Percentiles rank a stretch among this genome's conserved stretches.
These are phyloP conservation scores for Luffia ferchaultella DNA, from an alignment of 2,888 invertebrate genomes.

Conservation along the genomic window DNA sequence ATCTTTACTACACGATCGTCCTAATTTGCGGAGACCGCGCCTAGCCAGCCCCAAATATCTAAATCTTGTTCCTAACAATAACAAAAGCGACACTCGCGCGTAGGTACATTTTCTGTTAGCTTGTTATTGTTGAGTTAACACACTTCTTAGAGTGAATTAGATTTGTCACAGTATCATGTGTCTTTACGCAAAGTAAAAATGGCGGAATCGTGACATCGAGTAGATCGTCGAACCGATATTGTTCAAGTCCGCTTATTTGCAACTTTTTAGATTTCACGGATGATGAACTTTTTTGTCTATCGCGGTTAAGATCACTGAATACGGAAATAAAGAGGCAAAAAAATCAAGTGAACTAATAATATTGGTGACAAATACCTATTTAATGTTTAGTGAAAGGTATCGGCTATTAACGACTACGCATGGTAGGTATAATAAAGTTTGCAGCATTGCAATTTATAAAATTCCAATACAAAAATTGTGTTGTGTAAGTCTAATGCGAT, in stretches of 20 bases:
- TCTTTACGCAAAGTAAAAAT: neutral
- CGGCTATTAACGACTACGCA: no score
- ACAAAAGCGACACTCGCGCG: no score
- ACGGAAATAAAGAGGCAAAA: slow-evolving; percentile 1
- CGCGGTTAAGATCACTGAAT: neutral
- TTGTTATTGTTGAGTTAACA: no score
- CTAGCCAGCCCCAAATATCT: no score
- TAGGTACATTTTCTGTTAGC: no score
- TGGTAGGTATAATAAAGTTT: no score
- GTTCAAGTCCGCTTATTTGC: neutral
- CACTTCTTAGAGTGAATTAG: no score
- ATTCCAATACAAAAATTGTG: no score
- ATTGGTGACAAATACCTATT: neutral
- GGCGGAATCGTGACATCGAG: neutral
- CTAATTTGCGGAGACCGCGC: neutral
- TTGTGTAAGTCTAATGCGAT: no score
- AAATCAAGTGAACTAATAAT: neutral
- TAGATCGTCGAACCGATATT: neutral
- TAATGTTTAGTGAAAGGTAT: neutral
- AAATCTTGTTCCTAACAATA: no score
- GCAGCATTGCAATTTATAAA: no score
- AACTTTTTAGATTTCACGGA: neutral
- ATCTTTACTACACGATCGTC: neutral
- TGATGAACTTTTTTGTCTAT: neutral
- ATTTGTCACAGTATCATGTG: no score